Percentiles rank a stretch among this genome's conserved stretches.
Conservation (phyloP, 2,888 invertebrate genomes). For the Cosmia pyralina region DNA sequence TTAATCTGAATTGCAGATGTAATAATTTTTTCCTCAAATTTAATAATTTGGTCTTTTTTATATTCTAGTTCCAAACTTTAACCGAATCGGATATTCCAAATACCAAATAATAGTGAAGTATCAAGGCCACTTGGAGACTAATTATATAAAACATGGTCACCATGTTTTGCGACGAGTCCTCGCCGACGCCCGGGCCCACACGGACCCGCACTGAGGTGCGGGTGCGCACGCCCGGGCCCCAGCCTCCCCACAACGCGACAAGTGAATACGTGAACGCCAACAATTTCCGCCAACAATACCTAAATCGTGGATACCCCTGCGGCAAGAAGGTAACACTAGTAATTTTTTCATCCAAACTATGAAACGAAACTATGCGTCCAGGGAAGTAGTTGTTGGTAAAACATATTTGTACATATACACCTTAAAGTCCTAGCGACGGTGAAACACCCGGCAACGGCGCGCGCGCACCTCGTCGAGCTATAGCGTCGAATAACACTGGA, state of each 20-base stretch:
- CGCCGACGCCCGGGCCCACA: conserved; percentile 66
- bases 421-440: conserved; percentile 68
- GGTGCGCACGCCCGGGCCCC: conserved; percentile 65
- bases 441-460: conserved; percentile 27
- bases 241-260: conserved; percentile 67
- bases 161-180: conserved; percentile 83
- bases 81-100: conserved; percentile 87
- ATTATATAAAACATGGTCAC: conserved; percentile 84
- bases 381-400: conserved; percentile 81
- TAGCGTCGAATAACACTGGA: conserved; percentile 58
- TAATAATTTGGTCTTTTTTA: conserved; percentile 88
- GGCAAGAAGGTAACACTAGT: conserved; percentile 85
- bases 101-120: conserved; percentile 88
- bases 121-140: conserved; percentile 90
- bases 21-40: conserved; percentile 76
- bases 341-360: conserved; percentile 86
- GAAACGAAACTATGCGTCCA: conserved; percentile 79
- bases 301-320: conserved; percentile 88
- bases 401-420: conserved; percentile 87
- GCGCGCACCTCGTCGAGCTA: conserved; percentile 22
- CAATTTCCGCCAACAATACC: conserved; percentile 85
- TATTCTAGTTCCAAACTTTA: conserved; percentile 88
- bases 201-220: conserved; percentile 26
- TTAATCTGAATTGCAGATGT: conserved; percentile 87
- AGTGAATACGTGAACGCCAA: conserved; percentile 80